These are phyloP conservation scores for Penaeus vannamei DNA, from an alignment of 1,140 invertebrate species.

Conservation along the genomic window DNA sequence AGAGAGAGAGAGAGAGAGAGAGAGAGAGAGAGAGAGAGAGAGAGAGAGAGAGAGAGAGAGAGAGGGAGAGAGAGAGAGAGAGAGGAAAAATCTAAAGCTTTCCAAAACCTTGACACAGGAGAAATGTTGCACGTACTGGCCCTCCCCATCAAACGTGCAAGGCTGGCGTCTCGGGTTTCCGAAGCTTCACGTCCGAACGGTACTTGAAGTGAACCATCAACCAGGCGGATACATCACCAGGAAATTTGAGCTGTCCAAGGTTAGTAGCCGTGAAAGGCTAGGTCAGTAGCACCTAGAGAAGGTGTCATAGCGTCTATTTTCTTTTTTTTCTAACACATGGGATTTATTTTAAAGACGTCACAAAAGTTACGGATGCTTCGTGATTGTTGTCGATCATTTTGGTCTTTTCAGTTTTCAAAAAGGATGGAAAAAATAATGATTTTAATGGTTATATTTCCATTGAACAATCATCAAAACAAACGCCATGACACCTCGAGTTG, in stretches of 20 bases:
- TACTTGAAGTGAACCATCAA: not conserved
- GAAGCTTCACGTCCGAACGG: not conserved
- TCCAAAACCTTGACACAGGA: not conserved
- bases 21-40: no score
- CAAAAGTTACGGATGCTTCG: no score
- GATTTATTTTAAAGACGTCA: not conserved
- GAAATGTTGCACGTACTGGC: conserved; percentile 30
- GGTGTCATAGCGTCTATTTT: no score
- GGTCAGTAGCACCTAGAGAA: not conserved
- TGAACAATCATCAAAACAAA: no score
- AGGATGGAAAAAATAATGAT: no score
- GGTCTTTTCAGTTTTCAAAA: no score
- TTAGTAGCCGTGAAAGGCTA: not conserved
- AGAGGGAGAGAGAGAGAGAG: no score
- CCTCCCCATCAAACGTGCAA: not conserved
- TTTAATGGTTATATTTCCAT: no score
- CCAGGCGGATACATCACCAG: conserved; percentile 1
- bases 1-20: no score
- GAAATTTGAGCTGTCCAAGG: conserved; percentile 2
- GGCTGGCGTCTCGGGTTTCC: not conserved
- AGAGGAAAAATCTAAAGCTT: not conserved
- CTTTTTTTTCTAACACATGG: not conserved
- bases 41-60: no score
- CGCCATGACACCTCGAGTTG: no score
- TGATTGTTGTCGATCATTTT: no score